These are phyloP conservation scores for Drosophila mayaguana DNA, from an alignment of 2,888 invertebrate genomes.

Conservation along the genomic window DNA sequence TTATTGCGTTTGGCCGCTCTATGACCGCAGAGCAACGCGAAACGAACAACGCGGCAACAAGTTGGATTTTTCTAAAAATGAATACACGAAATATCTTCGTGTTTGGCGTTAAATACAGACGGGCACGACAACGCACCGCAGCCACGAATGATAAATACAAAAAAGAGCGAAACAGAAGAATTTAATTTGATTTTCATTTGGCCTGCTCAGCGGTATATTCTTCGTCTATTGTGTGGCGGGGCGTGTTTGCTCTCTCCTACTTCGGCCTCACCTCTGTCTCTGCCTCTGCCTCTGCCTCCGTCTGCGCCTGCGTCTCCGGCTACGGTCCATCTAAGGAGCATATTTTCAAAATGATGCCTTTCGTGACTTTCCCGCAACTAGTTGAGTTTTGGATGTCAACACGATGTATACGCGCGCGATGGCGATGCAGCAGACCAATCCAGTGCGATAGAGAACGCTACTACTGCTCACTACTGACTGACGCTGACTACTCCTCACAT, in stretches of 20 bases:
- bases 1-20: conserved; percentile 41
- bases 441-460: conserved; percentile 39
- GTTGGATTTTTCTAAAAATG: conserved; percentile 80
- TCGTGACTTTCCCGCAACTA: conserved; percentile 81
- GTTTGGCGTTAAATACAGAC: conserved; percentile 73
- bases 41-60: conserved; percentile 64
- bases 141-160: conserved; percentile 38
- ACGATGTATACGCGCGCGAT: conserved; percentile 78
- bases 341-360: conserved; percentile 81
- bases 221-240: conserved; percentile 72
- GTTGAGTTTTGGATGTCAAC: conserved; percentile 85
- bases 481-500: conserved; percentile 7
- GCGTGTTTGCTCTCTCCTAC: conserved; percentile 59
- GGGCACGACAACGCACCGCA: conserved; percentile 64
- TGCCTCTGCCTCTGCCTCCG: conserved; percentile 28
- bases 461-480: too few relatives aligned
- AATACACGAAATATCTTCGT: conserved; percentile 78
- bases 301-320: conserved; percentile 44
- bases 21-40: conserved; percentile 4
- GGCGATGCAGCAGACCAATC: conserved; percentile 43
- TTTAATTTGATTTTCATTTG: conserved; percentile 72
- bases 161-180: conserved; percentile 59
- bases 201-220: conserved; percentile 53
- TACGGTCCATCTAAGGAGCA: conserved; percentile 85
- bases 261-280: conserved; percentile 12